phyloP scores from a whole-genome alignment of 1,140 invertebrate species.

The Temnothorax nylanderi region DNA sequence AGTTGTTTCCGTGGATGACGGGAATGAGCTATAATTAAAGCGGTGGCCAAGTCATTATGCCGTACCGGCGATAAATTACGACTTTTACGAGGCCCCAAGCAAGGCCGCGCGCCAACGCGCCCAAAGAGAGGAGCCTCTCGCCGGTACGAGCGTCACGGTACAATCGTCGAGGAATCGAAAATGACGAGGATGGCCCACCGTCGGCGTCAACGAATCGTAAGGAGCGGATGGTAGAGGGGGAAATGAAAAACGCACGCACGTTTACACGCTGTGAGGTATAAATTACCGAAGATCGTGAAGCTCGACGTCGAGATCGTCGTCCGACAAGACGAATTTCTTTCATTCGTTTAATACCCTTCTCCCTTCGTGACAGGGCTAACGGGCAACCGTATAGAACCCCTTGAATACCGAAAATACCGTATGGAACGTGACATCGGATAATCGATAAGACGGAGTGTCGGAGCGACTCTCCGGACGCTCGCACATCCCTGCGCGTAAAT shows the following conservation, averaged over 20 bases:
- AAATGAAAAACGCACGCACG: conserved; percentile 43
- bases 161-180: conserved; percentile 33
- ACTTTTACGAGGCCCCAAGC: conserved; percentile 63
- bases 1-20: conserved; percentile 31
- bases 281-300: conserved; percentile 48
- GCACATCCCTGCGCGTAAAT: conserved; percentile 72
- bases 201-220: background rate
- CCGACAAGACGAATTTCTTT: conserved; percentile 37
- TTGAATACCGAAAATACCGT: conserved; percentile 56
- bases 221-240: background rate
- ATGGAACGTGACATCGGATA: conserved; percentile 52
- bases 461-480: conserved; percentile 40
- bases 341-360: background rate
- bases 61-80: conserved; percentile 59
- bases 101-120: conserved; percentile 37
- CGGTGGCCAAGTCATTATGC: conserved; percentile 59
- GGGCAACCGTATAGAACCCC: conserved; percentile 37
- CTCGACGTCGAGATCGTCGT: conserved; percentile 25
- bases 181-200: conserved; percentile 17
- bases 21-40: conserved; percentile 64
- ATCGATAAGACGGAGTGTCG: conserved; percentile 57
- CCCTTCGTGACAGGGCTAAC: conserved; percentile 14
- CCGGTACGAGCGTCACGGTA: conserved; percentile 34
- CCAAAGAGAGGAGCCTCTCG: conserved; percentile 5
- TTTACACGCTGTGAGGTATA: conserved; percentile 42